Evolutionary conservation across 1,140 invertebrate genomes (phyloP).

Genomic region (Plodia interpunctella): DNA sequence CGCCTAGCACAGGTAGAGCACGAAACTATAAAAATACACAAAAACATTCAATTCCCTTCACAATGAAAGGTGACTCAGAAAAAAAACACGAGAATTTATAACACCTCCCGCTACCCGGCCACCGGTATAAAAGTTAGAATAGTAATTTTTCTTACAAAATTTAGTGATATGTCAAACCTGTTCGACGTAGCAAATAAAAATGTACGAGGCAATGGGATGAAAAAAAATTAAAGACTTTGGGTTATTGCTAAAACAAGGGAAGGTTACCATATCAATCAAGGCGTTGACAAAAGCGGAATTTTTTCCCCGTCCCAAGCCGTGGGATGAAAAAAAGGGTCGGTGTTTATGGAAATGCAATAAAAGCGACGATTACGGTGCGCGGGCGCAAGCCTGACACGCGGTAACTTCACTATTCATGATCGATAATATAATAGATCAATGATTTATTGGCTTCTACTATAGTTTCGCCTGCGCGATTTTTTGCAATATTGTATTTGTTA

Average conservation of each 20-base stretch:
- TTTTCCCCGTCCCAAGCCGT: conserved; percentile 49
- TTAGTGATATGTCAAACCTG: conserved; percentile 76
- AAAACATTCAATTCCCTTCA: conserved; percentile 55
- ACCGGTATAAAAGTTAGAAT: conserved; percentile 67
- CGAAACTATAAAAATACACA: conserved; percentile 54
- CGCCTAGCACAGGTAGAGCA: conserved; percentile 69
- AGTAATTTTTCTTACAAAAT: conserved; percentile 74
- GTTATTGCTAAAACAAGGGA: conserved; percentile 76
- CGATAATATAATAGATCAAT: not conserved
- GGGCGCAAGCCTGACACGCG: conserved; percentile 16
- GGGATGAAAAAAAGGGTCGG: conserved; percentile 69
- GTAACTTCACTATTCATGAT: conserved; percentile 21
- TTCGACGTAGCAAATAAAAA: conserved; percentile 73
- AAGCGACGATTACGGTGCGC: conserved; percentile 43
- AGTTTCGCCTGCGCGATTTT: too few relatives aligned
- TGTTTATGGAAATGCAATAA: conserved; percentile 75
- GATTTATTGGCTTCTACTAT: too few relatives aligned
- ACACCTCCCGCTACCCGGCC: conserved; percentile 59
- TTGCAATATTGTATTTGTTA: too few relatives aligned
- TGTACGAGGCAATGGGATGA: conserved; percentile 51
- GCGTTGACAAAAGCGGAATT: conserved; percentile 73
- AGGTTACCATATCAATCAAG: conserved; percentile 75
- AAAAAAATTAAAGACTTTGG: conserved; percentile 60
- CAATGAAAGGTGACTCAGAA: conserved; percentile 50
- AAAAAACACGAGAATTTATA: conserved; percentile 70